Base-by-base conservation (phyloP, 37 sponge, comb jelly and placozoan species). In the Agelas oroides region DNA sequence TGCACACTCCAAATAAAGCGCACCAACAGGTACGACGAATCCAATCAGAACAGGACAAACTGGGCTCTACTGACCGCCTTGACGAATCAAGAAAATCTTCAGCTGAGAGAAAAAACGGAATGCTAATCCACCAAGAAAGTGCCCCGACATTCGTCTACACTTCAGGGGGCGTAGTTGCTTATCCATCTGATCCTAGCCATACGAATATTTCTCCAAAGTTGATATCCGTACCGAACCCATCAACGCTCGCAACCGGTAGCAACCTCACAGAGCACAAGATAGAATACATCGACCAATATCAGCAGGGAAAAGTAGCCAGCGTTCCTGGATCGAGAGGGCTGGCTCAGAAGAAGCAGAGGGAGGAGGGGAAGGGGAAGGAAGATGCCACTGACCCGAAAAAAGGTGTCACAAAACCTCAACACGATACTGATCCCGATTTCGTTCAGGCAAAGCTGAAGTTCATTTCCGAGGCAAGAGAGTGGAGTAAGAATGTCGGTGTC, bases 401-500 rank as follows among this genome's bases (percentile, higher is more conserved):
- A 33, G 2, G 6, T 2, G 28, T 75, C 28, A 57, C 54, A 31
- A 17, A 14, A n/a, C 24, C 37, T 39, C 37, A 5, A 14, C 56
- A 31, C 57, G 75, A 46, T 46, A 3, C 18, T 27, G 28, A 24
- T 18, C 33, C 30, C 1, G 67, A 30, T 24, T 85, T 78, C 39
- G 64, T 39, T n/a, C 27, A 77, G 63, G 16, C 28, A 39, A 75
- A 71, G 67, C 65, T 54, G 67, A 70, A 89, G 79, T 89, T 79
- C 71, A 89, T 89, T 25, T 28, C 18, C 5, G 89, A 89, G 31
- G 89, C 89, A 33, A 77, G 41, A 53, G 64, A 78, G 15, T 89
- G 89, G 89, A 89, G 89, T 39, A 76, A 83, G 41, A 77, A 71
- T 27, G 62, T 89, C 5, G 65, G 65, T 23, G 18, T 46, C 6